Percentiles rank a stretch among this genome's conserved stretches.
phyloP scores from a whole-genome alignment of 2,113 vertebrate genomes.

The Galeopterus variegatus region DNA sequence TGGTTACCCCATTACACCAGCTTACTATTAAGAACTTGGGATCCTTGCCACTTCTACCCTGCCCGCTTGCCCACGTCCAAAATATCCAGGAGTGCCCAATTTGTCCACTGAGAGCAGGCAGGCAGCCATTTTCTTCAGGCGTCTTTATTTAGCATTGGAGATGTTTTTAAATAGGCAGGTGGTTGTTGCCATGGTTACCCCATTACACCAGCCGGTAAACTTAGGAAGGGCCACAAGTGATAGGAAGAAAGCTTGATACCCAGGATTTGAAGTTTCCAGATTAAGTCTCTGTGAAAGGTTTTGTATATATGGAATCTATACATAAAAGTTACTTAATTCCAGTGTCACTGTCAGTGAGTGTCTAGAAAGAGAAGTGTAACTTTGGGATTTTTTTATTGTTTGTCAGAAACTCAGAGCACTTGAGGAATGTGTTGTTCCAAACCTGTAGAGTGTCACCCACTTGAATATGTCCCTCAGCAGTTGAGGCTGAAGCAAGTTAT shows the following conservation, averaged over 20 bases:
- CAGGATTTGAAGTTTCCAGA: slow-evolving; percentile 72
- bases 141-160: slow-evolving; percentile 83
- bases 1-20: slow-evolving; percentile 85
- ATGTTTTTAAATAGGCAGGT: slow-evolving; percentile 85
- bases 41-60: neutral
- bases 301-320: neutral
- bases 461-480: slow-evolving; percentile 75
- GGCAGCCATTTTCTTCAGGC: slow-evolving; percentile 73
- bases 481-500: slow-evolving; percentile 71
- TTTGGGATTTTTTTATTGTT: neutral
- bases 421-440: slow-evolving; percentile 75
- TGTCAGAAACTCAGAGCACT: slow-evolving; percentile 67
- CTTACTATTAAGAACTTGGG: slow-evolving; percentile 13
- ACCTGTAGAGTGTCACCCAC: slow-evolving; percentile 75
- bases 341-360: neutral
- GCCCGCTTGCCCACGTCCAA: neutral
- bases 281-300: neutral
- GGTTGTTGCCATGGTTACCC: slow-evolving; percentile 84
- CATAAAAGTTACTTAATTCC: slow-evolving; percentile 8
- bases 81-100: slow-evolving; percentile 60
- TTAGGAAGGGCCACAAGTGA: slow-evolving; percentile 84
- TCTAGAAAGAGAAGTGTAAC: slow-evolving; percentile 28
- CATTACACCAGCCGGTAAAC: slow-evolving; percentile 84
- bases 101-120: slow-evolving; percentile 78
- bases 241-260: slow-evolving; percentile 82